Percentiles rank a stretch among this genome's conserved stretches.
Evolutionary conservation across 2,113 vertebrate genomes (phyloP).

Genomic region (Eubucco bourcierii): DNA sequence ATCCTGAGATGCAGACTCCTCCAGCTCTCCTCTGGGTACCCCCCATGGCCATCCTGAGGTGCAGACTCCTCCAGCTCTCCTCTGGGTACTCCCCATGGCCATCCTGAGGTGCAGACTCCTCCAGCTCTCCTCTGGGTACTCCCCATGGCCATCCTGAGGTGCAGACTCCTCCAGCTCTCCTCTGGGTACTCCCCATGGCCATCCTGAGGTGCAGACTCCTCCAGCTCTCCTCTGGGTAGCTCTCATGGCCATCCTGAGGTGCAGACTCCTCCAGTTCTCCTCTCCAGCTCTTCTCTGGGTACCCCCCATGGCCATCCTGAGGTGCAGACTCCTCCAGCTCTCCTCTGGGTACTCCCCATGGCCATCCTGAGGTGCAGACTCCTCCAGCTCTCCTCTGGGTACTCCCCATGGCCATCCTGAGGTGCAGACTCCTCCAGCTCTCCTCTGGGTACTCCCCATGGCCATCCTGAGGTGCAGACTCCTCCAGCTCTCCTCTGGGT

Average conservation of each 20-base stretch:
- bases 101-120: background rate
- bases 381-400: background rate
- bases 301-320: background rate
- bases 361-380: background rate
- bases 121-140: background rate
- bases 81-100: background rate
- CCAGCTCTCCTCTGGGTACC: accelerated
- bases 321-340: background rate
- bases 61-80: background rate
- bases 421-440: background rate
- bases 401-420: background rate
- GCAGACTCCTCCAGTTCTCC: background rate
- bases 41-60: background rate
- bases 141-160: background rate
- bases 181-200: background rate
- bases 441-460: accelerated
- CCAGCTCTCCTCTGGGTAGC: background rate
- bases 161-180: too few relatives aligned
- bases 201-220: background rate
- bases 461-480: background rate
- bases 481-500: background rate
- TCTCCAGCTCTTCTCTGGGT: too few relatives aligned
- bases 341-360: background rate
- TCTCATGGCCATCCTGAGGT: background rate
- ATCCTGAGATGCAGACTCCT: too few relatives aligned